Evolutionary conservation across 2,888 invertebrate genomes (phyloP), one percentile per base, ranked within the genome.

Genomic region (Chrysolina oricalcia): DNA sequence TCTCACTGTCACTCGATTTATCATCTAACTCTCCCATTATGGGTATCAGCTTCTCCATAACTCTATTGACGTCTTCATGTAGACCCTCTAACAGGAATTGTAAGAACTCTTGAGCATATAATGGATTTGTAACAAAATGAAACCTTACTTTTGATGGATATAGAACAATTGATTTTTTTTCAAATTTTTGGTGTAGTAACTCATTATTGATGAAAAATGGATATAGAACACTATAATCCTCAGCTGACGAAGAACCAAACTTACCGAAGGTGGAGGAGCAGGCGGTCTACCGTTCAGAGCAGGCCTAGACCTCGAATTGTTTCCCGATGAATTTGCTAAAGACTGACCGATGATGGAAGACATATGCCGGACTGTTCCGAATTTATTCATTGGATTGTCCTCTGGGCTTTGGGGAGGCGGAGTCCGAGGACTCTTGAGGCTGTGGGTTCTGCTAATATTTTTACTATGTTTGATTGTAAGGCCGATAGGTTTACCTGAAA

Each of bases 351-450:
- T 87, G 17, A 90, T 89, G 4, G 90, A 88, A 23, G 90, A 88
- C 78, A 88, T 79, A 74, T 88, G 87, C 41, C 88, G 84, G 15
- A 89, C 87, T 11, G 89, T 89, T 41, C 87, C 87, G 81, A 88
- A 89, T 75, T 89, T 88, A 23, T 80, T 78, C 19, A 80, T 76
- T 67, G 82, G 81, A 53, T 80, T 76, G 17, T 81, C 81, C 19
- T 80, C 81, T 15, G 90, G 89, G 50, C 90, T 90, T 56, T 91
- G 88, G 1, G 91, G 91, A 0, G 92, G 91, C 0, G 92, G 91
- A 1, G 92, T 95, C 89, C 95, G 92, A 35, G 96, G 95, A 82
- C 94, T 91, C 87, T 95, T 91, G 95, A 96, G 95, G 87, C 96
- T 96, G 87, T 96, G 96, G 81, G 96, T 94, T 77, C 96, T 90